Evolutionary conservation across 1,140 invertebrate species (phyloP), one percentile per base, ranked within the genome.

Genomic region (Ladona fulva): DNA sequence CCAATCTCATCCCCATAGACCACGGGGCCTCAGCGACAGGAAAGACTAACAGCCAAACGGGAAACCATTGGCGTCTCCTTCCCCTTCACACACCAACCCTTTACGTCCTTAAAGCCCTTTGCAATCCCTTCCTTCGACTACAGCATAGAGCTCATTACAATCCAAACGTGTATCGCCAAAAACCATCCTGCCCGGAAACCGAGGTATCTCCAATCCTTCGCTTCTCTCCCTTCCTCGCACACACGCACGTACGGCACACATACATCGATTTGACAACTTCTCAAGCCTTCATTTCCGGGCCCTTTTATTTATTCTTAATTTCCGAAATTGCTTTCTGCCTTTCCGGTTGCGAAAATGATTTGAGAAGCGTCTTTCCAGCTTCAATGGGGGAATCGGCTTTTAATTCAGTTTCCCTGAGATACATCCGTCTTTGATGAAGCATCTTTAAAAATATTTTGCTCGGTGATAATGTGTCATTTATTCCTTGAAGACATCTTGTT

Each of bases 31-130:
- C 52, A 66, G 52, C 52, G 52, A 66, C 52, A 66, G 52, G 52
- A 66, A 66, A 66, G 52, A 66, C 52, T 66, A 66, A 66, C 52
- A 66, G 52, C 52, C 52, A 66, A 66, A 66, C 52, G 52, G 52
- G 52, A 66, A 66, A 66, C 52, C 52, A 66, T 66, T 66, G 52
- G 16, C 52, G 52, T 66, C 52, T 66, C 52, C 52, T 66, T 16
- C 52, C 16, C 52, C 52, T 66, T 22, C 52, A 66, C 44, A 52
- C 44, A 10, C 44, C 44, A 19, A 52, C 44, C 44, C 44, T 19
- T 19, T 52, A 19, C 10, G 44, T 19, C 44, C 44, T 52, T 52
- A 66, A 66, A 66, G 14, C 52, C 52, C n/a, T 22, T 22, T 6
- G 5, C 52, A 66, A 66, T 66, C 52, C 52, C 52, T 66, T 66